phyloP scores from a whole-genome alignment of 2,113 vertebrate genomes.

The Alouatta palliata region DNA sequence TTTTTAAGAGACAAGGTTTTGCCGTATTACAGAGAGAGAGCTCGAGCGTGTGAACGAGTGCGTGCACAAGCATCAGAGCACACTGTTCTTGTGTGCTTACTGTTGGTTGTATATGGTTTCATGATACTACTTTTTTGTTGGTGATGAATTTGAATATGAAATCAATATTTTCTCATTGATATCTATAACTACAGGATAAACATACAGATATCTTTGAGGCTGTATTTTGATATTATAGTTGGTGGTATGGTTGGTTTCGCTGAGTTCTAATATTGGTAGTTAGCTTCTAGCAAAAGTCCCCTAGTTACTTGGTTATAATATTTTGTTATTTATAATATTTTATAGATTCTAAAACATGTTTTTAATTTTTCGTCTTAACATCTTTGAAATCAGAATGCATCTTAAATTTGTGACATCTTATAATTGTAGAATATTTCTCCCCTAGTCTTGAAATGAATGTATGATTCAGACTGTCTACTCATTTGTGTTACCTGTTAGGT shows the following conservation, averaged over 20 bases:
- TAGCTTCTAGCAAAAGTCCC: neutral
- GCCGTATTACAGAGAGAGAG: too few relatives aligned
- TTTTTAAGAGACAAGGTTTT: neutral
- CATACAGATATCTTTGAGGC: neutral
- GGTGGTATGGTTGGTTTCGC: neutral
- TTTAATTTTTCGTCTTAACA: neutral
- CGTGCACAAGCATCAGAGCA: too few relatives aligned
- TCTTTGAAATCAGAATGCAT: neutral
- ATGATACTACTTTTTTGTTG: neutral
- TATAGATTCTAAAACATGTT: neutral
- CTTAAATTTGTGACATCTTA: slow-evolving; percentile 3
- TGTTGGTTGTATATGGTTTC: neutral
- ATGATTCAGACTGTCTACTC: neutral
- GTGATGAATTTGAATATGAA: neutral
- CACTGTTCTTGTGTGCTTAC: neutral
- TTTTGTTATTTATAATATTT: neutral
- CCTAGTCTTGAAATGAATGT: neutral
- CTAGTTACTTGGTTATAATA: neutral
- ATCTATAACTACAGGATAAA: neutral
- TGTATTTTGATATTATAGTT: slow-evolving; percentile 9
- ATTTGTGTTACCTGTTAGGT: neutral
- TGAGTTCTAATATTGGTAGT: neutral
- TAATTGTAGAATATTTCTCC: neutral
- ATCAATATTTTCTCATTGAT: neutral
- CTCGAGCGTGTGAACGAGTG: too few relatives aligned